Evolutionary conservation across 2,797 vertebrate genomes (phyloP), one percentile per base, ranked within the genome.

Genomic region (Decapterus maruadsi): DNA sequence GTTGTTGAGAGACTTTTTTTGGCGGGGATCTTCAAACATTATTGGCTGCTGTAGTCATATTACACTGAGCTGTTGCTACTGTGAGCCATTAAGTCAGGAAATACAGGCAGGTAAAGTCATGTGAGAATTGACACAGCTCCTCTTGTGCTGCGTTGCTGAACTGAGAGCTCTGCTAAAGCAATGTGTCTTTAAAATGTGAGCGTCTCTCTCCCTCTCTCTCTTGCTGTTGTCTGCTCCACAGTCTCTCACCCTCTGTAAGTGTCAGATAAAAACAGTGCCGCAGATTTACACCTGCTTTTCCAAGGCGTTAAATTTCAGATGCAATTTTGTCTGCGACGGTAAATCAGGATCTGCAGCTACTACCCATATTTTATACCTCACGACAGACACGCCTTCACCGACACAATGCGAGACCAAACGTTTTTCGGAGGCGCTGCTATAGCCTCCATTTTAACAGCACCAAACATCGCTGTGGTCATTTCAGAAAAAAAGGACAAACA

Each of bases 401-500:
- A 13, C 20, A 53, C 26, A 13, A 2, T 53, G 50, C 13, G 20
- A 53, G 4, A 53, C 50, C 20, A 53, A 53, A 53, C 10, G 6
- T 11, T 53, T 53, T 50, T 20, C 19, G 10, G 46, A 22, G 61
- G n/a, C 38, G 19, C 62, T 51, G 19, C 9, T n/a, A n/a, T 50
- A n/a, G n/a, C 46, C 9, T n/a, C 8, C 19, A n/a, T 9, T 50
- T 64, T 38, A 50, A 51, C 38, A 11, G 54, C 43, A 38, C 51
- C 8, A 50, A 50, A 48, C 17, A 3, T 50, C 6, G 48, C 48
- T 20, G 19, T 50, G 7, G 65, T 29, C 31, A n/a, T 31, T 8
- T 48, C 19, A 62, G 58, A 29, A 31, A 55, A 56, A 13, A 17
- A 61, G 64, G 36, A 67, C 17, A 57, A 50, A 64, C 19, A 46